These are phyloP conservation scores for Crenichthys baileyi DNA, from an alignment of 2,797 vertebrate species.

Conservation along the genomic window DNA sequence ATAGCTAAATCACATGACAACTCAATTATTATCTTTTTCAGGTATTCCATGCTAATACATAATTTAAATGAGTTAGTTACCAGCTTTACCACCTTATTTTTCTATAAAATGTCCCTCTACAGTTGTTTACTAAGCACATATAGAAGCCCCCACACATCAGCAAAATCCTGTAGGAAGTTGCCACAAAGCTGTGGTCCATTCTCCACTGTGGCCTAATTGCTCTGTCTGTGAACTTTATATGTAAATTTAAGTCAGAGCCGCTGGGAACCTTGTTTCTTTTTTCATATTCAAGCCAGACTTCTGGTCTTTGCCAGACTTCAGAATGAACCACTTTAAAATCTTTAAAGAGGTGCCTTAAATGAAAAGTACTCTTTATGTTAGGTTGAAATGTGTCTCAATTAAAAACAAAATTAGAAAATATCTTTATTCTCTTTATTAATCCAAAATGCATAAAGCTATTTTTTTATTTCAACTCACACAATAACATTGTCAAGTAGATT, in stretches of 20 bases:
- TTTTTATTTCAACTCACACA: too few relatives aligned
- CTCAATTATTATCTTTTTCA: background rate
- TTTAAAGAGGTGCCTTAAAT: background rate
- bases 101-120: background rate
- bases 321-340: background rate
- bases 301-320: background rate
- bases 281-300: background rate
- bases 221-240: background rate
- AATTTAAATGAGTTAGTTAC: background rate
- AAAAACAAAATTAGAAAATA: background rate
- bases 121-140: background rate
- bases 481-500: background rate
- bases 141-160: slow-evolving; percentile 1
- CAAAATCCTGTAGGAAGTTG: background rate
- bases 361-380: background rate
- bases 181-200: background rate
- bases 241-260: background rate
- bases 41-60: background rate
- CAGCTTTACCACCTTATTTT: background rate
- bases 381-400: background rate
- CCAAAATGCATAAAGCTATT: background rate
- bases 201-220: background rate
- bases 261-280: background rate
- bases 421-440: background rate
- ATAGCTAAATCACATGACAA: background rate